Conservation (phyloP, 2,888 invertebrate species). For the Pyrrhia umbra region DNA sequence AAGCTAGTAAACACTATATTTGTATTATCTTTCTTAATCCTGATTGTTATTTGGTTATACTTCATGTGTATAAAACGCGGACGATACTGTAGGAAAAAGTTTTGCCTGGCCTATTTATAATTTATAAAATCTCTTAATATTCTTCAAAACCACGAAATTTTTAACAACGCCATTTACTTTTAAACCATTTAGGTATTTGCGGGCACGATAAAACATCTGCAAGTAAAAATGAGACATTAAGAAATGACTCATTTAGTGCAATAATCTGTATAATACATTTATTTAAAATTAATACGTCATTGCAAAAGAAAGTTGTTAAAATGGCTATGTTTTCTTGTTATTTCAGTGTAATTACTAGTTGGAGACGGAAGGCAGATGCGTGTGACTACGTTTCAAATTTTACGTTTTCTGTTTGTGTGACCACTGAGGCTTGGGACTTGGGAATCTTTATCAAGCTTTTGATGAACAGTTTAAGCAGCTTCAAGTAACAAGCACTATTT, state of each 20-base stretch:
- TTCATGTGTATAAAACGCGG: too few relatives aligned
- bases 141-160: background rate
- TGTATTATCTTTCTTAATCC: too few relatives aligned
- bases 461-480: too few relatives aligned
- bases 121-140: background rate
- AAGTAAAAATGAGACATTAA: conserved; percentile 26
- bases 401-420: conserved; percentile 72
- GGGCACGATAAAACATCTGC: conserved; percentile 27
- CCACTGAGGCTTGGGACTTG: conserved; percentile 62
- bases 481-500: too few relatives aligned
- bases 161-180: background rate
- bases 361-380: conserved; percentile 86
- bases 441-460: background rate
- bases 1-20: too few relatives aligned
- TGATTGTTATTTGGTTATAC: too few relatives aligned
- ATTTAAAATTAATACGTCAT: conserved; percentile 33
- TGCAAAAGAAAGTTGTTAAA: conserved; percentile 77
- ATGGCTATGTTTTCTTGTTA: conserved; percentile 78
- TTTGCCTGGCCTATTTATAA: too few relatives aligned
- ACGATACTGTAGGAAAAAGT: too few relatives aligned
- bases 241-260: conserved; percentile 36
- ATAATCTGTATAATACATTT: conserved; percentile 2
- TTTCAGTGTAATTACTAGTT: conserved; percentile 83
- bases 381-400: conserved; percentile 84
- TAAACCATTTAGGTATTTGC: too few relatives aligned